phyloP scores from a whole-genome alignment of 1,140 invertebrate genomes.

The Rhagoletis zephyria region DNA sequence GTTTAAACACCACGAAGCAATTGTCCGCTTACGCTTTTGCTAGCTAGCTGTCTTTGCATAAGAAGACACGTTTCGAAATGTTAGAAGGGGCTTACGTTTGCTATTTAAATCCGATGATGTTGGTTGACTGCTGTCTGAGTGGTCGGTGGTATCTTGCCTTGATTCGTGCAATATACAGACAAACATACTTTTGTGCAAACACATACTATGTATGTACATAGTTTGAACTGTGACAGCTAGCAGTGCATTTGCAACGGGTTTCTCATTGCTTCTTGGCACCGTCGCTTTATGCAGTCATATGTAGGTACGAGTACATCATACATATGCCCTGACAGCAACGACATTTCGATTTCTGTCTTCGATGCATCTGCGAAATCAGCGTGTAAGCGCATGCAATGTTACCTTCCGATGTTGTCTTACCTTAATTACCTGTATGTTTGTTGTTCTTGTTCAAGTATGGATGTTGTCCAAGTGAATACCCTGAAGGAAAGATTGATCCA shows the following conservation, averaged over 20 bases:
- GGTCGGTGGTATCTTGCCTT: slow-evolving; percentile 5
- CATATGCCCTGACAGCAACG: neutral
- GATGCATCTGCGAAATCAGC: slow-evolving; percentile 19
- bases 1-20: slow-evolving; percentile 23
- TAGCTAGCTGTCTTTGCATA: neutral
- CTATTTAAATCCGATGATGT: slow-evolving; percentile 28
- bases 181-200: neutral
- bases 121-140: slow-evolving; percentile 27
- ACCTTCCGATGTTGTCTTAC: slow-evolving; percentile 46
- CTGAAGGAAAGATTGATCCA: no score
- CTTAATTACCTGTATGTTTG: slow-evolving; percentile 41
- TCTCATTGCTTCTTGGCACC: neutral
- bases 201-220: neutral
- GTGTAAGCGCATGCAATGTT: slow-evolving; percentile 39
- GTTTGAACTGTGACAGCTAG: slow-evolving; percentile 29
- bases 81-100: neutral
- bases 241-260: slow-evolving; percentile 3
- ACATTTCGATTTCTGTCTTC: slow-evolving; percentile 41
- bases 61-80: neutral
- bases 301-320: neutral
- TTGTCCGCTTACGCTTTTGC: neutral
- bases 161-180: neutral
- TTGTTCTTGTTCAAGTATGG: neutral
- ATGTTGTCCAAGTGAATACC: neutral
- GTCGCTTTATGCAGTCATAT: neutral